phyloP scores from a whole-genome alignment of 2,113 vertebrate species.

The Garra rufa region DNA sequence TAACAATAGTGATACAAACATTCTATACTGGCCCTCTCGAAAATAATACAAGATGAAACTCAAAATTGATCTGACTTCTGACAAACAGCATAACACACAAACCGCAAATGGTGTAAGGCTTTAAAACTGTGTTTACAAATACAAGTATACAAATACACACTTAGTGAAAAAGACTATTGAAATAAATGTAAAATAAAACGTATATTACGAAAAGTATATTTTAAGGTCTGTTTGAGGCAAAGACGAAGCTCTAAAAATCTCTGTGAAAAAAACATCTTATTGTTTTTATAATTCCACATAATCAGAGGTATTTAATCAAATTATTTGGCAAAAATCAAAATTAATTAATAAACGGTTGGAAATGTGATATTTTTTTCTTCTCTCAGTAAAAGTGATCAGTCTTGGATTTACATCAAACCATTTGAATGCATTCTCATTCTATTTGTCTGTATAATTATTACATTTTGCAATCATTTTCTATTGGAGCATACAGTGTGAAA shows the following conservation, averaged over 20 bases:
- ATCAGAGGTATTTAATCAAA: slow-evolving; percentile 79
- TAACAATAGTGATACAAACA: slow-evolving; percentile 72
- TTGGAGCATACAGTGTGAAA: slow-evolving; percentile 68
- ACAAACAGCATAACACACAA: slow-evolving; percentile 46
- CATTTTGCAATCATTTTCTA: slow-evolving; percentile 69
- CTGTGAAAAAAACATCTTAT: neutral
- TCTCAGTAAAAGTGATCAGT: slow-evolving; percentile 74
- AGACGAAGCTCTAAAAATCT: neutral
- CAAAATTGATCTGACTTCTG: slow-evolving; percentile 71
- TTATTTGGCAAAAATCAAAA: slow-evolving; percentile 68
- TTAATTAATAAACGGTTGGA: slow-evolving; percentile 71
- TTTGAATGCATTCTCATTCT: slow-evolving; percentile 71
- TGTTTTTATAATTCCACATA: slow-evolving; percentile 52
- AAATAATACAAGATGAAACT: slow-evolving; percentile 74
- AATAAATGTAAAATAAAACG: neutral
- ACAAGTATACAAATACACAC: neutral
- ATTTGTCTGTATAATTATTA: slow-evolving; percentile 74
- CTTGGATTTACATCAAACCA: slow-evolving; percentile 68
- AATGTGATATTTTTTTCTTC: slow-evolving; percentile 74
- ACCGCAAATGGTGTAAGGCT: neutral
- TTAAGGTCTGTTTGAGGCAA: neutral
- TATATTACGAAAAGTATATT: neutral
- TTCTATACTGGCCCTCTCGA: slow-evolving; percentile 69
- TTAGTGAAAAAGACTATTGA: neutral
- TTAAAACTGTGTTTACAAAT: neutral